Evolutionary conservation across 2,797 vertebrate species (phyloP).

Genomic region (Podarcis siculus): DNA sequence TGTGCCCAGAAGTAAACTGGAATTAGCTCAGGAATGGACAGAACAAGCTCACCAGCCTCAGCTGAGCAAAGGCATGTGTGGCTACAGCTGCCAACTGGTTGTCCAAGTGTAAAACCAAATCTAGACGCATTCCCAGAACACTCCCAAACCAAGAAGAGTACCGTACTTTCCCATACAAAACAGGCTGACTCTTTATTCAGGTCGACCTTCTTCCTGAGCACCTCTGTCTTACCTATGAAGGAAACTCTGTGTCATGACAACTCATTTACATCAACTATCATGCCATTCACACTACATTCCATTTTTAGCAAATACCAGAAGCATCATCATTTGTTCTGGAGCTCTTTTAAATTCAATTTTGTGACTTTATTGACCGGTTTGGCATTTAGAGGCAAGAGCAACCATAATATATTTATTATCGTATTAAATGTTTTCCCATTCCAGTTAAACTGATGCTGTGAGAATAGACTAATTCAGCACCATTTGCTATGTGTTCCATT

Average conservation of each 20-base stretch:
- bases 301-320: not conserved
- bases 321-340: constrained; percentile 24
- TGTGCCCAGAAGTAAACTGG: too few species aligned
- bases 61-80: too few species aligned
- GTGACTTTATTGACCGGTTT: constrained; percentile 31
- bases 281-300: not conserved
- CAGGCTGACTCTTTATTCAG: too few species aligned
- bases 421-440: constrained; percentile 47
- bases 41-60: too few species aligned
- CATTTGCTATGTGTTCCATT: constrained; percentile 34
- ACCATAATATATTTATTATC: constrained; percentile 16
- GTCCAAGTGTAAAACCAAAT: too few species aligned
- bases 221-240: too few species aligned
- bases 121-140: too few species aligned
- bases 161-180: too few species aligned
- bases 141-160: too few species aligned
- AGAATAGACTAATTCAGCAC: constrained; percentile 41
- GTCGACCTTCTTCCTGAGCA: too few species aligned
- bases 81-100: too few species aligned
- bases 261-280: constrained; percentile 11
- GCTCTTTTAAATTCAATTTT: constrained; percentile 34
- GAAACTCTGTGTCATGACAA: not conserved
- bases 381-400: constrained; percentile 25
- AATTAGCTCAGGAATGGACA: too few species aligned
- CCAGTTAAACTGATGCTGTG: constrained; percentile 41